Conservation (phyloP, 2,113 vertebrate species). For the Perca fluviatilis region DNA sequence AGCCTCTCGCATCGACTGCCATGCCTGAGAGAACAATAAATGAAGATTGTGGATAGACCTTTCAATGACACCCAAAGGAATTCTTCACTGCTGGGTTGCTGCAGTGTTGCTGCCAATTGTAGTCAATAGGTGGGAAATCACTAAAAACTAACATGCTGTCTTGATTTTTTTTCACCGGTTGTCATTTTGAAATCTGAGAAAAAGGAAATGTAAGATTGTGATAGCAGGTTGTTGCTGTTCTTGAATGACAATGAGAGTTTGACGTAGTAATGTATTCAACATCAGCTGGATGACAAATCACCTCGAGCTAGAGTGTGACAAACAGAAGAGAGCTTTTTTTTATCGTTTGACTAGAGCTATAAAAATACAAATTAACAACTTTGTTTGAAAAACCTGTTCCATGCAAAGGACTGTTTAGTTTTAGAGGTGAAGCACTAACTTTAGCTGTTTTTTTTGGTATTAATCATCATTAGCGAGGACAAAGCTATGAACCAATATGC, state of each 20-base stretch:
- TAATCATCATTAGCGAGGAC: not conserved
- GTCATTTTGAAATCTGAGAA: not conserved
- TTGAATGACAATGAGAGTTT: not conserved
- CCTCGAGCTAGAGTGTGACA: constrained; percentile 10
- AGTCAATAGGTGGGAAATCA: constrained; percentile 23
- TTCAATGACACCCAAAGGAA: constrained; percentile 51
- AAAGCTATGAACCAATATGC: not conserved
- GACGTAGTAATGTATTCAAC: constrained; percentile 13
- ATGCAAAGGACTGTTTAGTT: not conserved
- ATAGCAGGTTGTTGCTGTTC: not conserved
- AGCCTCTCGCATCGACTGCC: constrained; percentile 20
- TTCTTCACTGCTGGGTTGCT: constrained; percentile 2
- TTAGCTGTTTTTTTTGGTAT: not conserved
- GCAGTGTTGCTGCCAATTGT: constrained; percentile 9
- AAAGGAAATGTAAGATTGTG: not conserved
- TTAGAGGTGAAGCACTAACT: not conserved
- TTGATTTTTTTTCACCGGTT: not conserved
- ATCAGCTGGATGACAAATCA: constrained; percentile 1
- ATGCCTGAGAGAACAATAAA: constrained; percentile 52
- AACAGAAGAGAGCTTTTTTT: constrained; percentile 5
- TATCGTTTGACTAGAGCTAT: constrained; percentile 13
- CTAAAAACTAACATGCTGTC: not conserved
- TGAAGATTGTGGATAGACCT: constrained; percentile 46
- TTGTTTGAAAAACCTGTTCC: not conserved
- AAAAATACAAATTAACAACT: constrained; percentile 39